Base-by-base conservation (phyloP, 2,113 vertebrate species). In the Morone saxatilis region DNA sequence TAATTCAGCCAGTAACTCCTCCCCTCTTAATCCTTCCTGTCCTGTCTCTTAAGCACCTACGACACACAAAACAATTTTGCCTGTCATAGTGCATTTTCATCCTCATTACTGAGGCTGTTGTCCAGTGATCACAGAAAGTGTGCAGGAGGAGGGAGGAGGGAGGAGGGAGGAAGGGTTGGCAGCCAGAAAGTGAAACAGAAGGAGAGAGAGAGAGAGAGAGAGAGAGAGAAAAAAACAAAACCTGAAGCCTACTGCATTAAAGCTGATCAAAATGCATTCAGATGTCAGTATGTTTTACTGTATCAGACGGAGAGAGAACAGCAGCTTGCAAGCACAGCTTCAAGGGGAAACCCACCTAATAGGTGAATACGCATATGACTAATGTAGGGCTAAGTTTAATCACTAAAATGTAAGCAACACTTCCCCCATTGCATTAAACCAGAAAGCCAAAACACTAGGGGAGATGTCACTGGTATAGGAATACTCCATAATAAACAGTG, bases 51-150 rank as follows among this genome's bases (percentile, higher is more conserved):
- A 78, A 88, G 47, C 69, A 92, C 87, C 86, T 91, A 76, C 74
- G 81, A 86, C 87, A 86, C 82, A 88, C 53, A 73, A 65, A 86
- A 78, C 68, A 43, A 71, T 81, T 86, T 73, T 67, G 65, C 89
- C 76, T 90, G 93, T 94, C 90, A 87, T 70, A 4, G 50, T 66
- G 48, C 47, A 91, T 94, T 87, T 86, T 75, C 84, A 66, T 94
- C 91, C 85, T 93, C 91, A 91, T 94, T 90, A 94, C 41, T 0
- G 56, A 74, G 74, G 63, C 57, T 68, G 83, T 57, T 88, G 81
- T 71, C 69, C 78, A 82, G 80, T 9, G 69, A 82, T 88, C 48
- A 81, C 45, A 85, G 70, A 84, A 78, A 71, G 69, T 79, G 56
- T 81, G 71, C 45, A 57, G 66, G 25, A 25, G 70, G 74, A 57